A percentile compares a stretch with the other conserved stretches of the same genome.
Evolutionary conservation across 2,888 invertebrate species (phyloP).

Genomic region (Notodonta dromedarius): DNA sequence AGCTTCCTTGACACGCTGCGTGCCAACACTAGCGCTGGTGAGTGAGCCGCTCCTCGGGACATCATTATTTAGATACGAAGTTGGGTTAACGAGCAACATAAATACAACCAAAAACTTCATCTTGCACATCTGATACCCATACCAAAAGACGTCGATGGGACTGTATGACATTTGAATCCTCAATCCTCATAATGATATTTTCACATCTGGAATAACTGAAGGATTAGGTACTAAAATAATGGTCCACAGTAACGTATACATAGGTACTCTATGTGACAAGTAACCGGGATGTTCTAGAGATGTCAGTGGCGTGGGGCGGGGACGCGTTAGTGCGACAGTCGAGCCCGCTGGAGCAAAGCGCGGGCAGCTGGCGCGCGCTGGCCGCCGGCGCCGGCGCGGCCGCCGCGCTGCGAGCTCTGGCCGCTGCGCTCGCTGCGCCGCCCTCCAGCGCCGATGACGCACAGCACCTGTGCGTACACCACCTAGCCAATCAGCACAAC

Average conservation of each 20-base stretch:
- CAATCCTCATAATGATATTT: no score
- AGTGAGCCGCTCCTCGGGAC: not conserved
- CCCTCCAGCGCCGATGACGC: conserved; percentile 40
- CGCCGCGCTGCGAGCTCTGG: conserved; percentile 42
- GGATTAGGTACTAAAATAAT: no score
- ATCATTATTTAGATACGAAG: not conserved
- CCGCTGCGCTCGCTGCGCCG: conserved; percentile 35
- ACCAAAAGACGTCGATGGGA: no score
- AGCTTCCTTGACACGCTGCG: conserved; percentile 81
- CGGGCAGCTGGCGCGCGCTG: conserved; percentile 54
- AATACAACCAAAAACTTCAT: no score
- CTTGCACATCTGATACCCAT: no score
- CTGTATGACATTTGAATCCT: no score
- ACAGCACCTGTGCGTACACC: conserved; percentile 28
- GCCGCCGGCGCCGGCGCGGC: conserved; percentile 48
- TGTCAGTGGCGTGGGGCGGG: conserved; percentile 35
- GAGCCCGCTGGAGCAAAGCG: conserved; percentile 19
- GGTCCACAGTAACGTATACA: no score
- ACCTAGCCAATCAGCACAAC: not conserved
- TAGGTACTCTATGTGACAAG: no score
- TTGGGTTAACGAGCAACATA: no score
- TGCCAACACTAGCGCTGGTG: conserved; percentile 67
- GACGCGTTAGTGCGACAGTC: conserved; percentile 18
- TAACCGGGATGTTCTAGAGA: conserved; percentile 28
- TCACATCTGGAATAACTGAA: no score